A percentile compares a stretch with the other conserved stretches of the same genome.
Evolutionary conservation across 2,113 vertebrate species (phyloP).

Genomic region (Rhipidura dahli): DNA sequence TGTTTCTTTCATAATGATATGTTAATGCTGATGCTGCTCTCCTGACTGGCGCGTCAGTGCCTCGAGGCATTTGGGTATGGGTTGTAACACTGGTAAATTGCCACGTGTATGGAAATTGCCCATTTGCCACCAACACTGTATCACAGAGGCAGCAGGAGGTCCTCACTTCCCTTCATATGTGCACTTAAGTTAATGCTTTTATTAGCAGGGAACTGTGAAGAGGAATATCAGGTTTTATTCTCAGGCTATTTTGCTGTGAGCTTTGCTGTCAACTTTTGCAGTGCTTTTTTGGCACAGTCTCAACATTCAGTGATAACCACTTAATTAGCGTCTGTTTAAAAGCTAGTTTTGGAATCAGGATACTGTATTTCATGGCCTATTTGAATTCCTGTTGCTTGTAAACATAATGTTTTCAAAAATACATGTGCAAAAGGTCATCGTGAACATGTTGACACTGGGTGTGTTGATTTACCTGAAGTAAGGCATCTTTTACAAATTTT

Average conservation of each 20-base stretch:
- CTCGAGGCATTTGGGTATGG: neutral
- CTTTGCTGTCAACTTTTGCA: constrained; percentile 23
- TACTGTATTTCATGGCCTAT: neutral
- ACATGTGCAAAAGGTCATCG: neutral
- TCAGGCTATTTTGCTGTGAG: neutral
- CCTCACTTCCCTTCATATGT: constrained; percentile 5
- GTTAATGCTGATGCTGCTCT: neutral
- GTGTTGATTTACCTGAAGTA: neutral
- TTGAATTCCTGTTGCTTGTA: neutral
- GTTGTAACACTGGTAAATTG: constrained; percentile 18
- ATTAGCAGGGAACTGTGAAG: constrained; percentile 29
- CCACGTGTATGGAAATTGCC: constrained; percentile 10
- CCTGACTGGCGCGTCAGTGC: constrained; percentile 11
- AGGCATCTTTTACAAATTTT: neutral
- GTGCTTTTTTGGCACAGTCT: constrained; percentile 2
- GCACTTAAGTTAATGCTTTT: constrained; percentile 33
- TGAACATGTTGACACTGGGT: neutral
- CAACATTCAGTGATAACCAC: neutral
- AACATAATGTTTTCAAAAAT: neutral
- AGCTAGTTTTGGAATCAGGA: neutral
- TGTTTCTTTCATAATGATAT: neutral
- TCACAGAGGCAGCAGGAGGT: constrained; percentile 33
- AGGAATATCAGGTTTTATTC: constrained; percentile 16
- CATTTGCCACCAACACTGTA: constrained; percentile 9
- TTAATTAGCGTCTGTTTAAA: constrained; percentile 30